Evolutionary conservation across 2,113 vertebrate species (phyloP), one percentile per base, ranked within the genome.

Genomic region (Sylvia atricapilla): DNA sequence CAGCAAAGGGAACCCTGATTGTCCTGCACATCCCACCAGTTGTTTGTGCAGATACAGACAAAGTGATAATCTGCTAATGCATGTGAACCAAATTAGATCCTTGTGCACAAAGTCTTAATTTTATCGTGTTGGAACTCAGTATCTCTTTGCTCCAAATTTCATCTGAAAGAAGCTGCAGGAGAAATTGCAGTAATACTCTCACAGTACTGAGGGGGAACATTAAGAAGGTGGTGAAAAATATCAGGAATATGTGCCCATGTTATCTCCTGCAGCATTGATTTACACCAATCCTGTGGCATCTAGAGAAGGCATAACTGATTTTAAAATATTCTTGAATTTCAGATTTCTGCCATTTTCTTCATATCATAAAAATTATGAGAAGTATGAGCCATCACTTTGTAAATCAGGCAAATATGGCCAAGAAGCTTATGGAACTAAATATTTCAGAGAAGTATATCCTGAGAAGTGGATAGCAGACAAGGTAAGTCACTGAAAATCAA

Each of bases 281-380:
- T 84, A 69, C 15, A 58, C 92, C 10, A 93, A 23, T 56, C n/a
- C 17, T 75, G 39, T 69, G 23, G 21, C 27, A 50, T 94, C 20
- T 59, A 23, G 31, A 86, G 41, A 78, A 88, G 7, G 2, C 43
- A 52, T 80, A 56, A 70, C 52, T 87, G 62, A 92, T 88, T 43
- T 47, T 49, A 50, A 56, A 91, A 84, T 95, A 28, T 94, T 90
- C 28, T 94, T 58, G 24, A 50, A 87, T 98, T 97, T 91, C 97
- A 99, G 99, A 86, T 99, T 99, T 95, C 94, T 98, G 75, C 98
- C 97, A 19, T 98, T 98, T 93, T 96, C 98, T 84, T 98, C 97
- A 1, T 64, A 96, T 55, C 95, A 95, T 70, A 98, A 97, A 94
- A 97, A 96, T 46, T 59, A 94, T 52, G 82, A 96, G 87, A 98